These are phyloP conservation scores for Oikopleura albicans DNA, from an alignment of 23 tunicate species.

Conservation along the genomic window DNA sequence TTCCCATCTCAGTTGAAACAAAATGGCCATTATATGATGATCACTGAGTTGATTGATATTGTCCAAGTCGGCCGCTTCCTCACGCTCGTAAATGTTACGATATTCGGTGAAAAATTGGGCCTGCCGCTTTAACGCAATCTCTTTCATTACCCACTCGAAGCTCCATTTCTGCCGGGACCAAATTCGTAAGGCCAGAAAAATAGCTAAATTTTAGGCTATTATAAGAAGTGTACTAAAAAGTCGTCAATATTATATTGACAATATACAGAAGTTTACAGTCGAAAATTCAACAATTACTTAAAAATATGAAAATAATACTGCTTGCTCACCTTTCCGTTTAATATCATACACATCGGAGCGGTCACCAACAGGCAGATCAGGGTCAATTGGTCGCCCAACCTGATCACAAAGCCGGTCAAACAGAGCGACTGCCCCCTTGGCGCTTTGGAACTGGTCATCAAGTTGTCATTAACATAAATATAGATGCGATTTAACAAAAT, in stretches of 20 bases:
- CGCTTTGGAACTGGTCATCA: no score
- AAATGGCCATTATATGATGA: background rate
- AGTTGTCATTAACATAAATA: no score
- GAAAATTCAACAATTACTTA: no score
- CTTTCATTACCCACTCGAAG: background rate
- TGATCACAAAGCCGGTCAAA: background rate
- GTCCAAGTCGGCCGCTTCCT: background rate
- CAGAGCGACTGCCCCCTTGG: background rate
- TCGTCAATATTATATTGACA: background rate
- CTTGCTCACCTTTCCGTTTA: background rate
- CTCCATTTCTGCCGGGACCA: conserved; percentile 8
- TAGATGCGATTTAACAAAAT: no score
- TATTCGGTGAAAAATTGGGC: background rate
- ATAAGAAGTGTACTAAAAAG: background rate
- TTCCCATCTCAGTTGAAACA: conserved; percentile 2
- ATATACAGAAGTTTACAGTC: no score
- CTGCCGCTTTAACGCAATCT: background rate
- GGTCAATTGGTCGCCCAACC: background rate
- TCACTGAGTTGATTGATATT: background rate
- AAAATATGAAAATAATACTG: no score
- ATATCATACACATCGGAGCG: background rate
- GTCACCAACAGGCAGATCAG: background rate
- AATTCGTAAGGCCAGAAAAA: background rate
- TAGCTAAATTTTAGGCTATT: background rate
- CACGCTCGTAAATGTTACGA: background rate